Evolutionary conservation across 2,888 invertebrate species (phyloP).

Genomic region (Dicycla oo): DNA sequence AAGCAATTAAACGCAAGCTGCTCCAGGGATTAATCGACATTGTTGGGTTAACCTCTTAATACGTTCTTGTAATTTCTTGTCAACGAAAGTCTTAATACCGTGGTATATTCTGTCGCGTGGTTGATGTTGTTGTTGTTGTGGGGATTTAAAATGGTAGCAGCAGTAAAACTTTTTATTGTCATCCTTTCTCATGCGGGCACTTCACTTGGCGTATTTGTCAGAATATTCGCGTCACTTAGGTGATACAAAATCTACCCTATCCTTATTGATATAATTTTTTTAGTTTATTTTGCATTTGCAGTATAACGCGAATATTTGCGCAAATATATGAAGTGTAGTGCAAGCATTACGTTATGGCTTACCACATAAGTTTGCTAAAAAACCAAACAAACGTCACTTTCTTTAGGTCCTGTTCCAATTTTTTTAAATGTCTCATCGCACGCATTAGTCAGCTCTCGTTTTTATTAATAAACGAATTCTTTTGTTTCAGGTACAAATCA

Average conservation of each 20-base stretch:
- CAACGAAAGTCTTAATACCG: conserved; percentile 9
- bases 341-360: conserved; percentile 10
- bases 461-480: conserved; percentile 33
- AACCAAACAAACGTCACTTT: conserved; percentile 13
- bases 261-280: no score
- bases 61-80: conserved; percentile 37
- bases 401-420: background rate
- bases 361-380: conserved; percentile 5
- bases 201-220: no score
- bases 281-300: no score
- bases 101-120: conserved; percentile 8
- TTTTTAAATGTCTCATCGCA: conserved; percentile 7
- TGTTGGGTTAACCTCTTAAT: conserved; percentile 29
- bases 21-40: conserved; percentile 24
- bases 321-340: no score
- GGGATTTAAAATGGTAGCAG: background rate
- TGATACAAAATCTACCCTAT: no score
- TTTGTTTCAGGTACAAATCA: conserved; percentile 52
- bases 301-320: no score
- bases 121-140: no score
- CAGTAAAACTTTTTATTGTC: conserved; percentile 28
- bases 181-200: no score
- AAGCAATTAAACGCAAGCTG: conserved; percentile 51
- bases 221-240: no score
- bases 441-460: background rate